phyloP scores from a whole-genome alignment of 2,797 vertebrate genomes.

The Poeciliopsis presidionis region DNA sequence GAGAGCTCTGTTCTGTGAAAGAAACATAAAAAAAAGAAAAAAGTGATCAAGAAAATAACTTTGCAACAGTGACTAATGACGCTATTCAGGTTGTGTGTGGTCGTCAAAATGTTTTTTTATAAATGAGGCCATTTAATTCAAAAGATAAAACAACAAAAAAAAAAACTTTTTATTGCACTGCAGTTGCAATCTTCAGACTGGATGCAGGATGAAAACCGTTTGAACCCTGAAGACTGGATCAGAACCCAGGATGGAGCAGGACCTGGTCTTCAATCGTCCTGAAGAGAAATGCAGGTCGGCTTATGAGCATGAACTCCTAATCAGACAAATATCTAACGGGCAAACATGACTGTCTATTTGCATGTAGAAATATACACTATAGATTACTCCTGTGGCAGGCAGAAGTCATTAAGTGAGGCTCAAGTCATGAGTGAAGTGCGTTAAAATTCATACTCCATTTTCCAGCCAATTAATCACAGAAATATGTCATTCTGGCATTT shows the following conservation, averaged over 20 bases:
- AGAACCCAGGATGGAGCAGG: conserved; percentile 1
- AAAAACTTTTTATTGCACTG: not conserved
- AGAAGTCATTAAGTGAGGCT: not conserved
- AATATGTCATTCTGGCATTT: not conserved
- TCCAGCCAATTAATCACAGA: not conserved
- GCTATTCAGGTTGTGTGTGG: not conserved
- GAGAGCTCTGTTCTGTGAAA: not conserved
- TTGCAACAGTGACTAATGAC: not conserved
- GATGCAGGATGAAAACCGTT: not conserved
- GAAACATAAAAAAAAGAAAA: not conserved
- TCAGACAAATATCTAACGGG: not conserved
- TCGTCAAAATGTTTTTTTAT: not conserved
- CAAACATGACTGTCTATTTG: not conserved
- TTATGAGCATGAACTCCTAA: conserved; percentile 6
- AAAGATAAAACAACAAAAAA: not conserved
- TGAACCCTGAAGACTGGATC: conserved; percentile 4
- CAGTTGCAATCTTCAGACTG: not conserved
- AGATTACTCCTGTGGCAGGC: not conserved
- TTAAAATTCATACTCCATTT: not conserved
- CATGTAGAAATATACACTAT: not conserved
- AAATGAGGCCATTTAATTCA: not conserved
- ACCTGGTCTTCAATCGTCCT: conserved; percentile 75
- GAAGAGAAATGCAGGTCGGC: conserved; percentile 10
- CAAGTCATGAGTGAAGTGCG: not conserved
- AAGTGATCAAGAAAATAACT: not conserved